Evolutionary conservation across 2,113 vertebrate species (phyloP), one percentile per base, ranked within the genome.

Genomic region (Macroglossus sobrinus): DNA sequence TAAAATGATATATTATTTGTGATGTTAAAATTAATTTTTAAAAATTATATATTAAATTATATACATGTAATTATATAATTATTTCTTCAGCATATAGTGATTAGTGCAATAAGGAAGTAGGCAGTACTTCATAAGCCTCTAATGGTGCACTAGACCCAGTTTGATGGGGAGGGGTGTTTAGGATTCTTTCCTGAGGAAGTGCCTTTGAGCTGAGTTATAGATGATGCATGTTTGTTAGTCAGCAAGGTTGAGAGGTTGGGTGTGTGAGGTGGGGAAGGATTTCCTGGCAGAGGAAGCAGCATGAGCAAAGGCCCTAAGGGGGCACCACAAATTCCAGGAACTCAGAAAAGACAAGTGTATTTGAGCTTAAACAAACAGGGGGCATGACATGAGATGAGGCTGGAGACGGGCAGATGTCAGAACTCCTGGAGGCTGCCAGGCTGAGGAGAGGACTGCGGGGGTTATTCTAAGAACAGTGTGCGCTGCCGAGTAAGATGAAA

Each of bases 171-270:
- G 43, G n/a, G 22, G 9, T 76, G 40, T 91, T 40, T 59, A 69
- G 88, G 84, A 95, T 89, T 50, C 66, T 81, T 90, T 93, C 89
- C 93, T 84, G 80, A 81, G 91, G 86, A 96, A 87, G 75, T 71
- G 75, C 81, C 86, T 94, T 84, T 84, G 72, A 74, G 66, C 76
- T 93, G 94, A 93, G 55, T 18, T 24, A 33, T 28, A 87, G 50
- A 26, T 69, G 69, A 50, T 33, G 45, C 19, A 5, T 57, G 15
- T 80, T 50, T 64, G 35, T 93, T 40, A 95, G 76, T 97, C 84
- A 88, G 59, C 57, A 66, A 78, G 40, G 45, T 14, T 75, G 63
- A 86, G 68, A 69, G 68, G 40, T 5, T 15, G 74, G 59, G 33
- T 66, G 78, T n/a, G 82, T 38, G 45, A 2, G 4, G 11, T 12